These are phyloP conservation scores for Brachionus rubens DNA, from an alignment of 1,140 invertebrate genomes.

Conservation along the genomic window DNA sequence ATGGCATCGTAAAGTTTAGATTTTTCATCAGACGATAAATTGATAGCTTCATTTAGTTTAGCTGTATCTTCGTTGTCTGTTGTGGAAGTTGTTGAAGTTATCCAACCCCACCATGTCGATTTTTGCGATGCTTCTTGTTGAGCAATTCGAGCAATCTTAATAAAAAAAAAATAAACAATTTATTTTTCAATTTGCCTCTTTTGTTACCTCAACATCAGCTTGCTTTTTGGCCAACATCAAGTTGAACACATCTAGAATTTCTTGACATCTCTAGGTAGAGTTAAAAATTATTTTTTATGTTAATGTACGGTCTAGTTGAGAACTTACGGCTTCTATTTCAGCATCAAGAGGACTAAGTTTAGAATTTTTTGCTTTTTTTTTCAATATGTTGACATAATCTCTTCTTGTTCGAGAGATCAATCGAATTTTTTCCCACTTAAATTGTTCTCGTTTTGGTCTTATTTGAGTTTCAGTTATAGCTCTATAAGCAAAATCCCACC, in stretches of 20 bases:
- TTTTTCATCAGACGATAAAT: constrained; percentile 5
- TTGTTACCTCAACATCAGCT: constrained; percentile 36
- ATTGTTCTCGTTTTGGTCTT: constrained; percentile 31
- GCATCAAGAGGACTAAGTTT: neutral
- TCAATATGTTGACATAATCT: constrained; percentile 37
- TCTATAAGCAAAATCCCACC: constrained; percentile 45
- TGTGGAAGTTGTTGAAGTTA: neutral
- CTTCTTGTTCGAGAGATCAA: neutral
- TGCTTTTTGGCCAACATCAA: constrained; percentile 5
- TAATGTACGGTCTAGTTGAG: neutral
- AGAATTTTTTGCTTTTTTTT: constrained; percentile 12
- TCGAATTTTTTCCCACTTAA: constrained; percentile 34
- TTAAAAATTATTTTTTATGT: neutral
- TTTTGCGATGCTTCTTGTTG: constrained; percentile 10
- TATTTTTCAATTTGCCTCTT: neutral
- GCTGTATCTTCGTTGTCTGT: constrained; percentile 5
- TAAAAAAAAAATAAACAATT: neutral
- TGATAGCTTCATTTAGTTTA: neutral
- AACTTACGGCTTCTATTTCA: constrained; percentile 7
- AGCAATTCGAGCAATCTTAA: constrained; percentile 15
- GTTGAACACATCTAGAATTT: constrained; percentile 45
- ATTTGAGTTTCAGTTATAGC: constrained; percentile 7
- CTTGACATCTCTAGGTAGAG: constrained; percentile 16
- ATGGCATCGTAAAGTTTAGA: constrained; percentile 44
- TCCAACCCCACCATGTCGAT: constrained; percentile 39